A percentile compares a stretch with the other conserved stretches of the same genome.
These are phyloP conservation scores for Diabrotica undecimpunctata DNA, from an alignment of 1,140 invertebrate species.

Conservation along the genomic window DNA sequence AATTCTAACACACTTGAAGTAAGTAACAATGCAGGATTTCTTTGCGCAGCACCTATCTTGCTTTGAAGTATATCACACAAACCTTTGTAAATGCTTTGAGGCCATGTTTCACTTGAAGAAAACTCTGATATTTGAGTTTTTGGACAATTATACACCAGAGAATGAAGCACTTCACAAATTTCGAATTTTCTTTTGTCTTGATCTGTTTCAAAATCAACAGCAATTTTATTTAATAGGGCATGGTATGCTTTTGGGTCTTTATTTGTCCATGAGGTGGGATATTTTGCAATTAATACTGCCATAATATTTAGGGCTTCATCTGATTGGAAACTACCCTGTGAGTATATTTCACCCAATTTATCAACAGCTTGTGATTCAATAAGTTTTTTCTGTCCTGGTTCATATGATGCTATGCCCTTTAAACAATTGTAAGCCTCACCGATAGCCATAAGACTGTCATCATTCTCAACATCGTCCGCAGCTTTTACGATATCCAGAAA, in stretches of 20 bases:
- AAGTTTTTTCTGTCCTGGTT: conserved; percentile 70
- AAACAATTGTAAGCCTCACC: conserved; percentile 83
- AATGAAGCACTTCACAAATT: conserved; percentile 70
- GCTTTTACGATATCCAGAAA: conserved; percentile 78
- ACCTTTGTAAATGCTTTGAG: conserved; percentile 71
- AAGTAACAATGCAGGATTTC: conserved; percentile 81
- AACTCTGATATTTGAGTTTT: conserved; percentile 58
- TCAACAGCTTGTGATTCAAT: conserved; percentile 71
- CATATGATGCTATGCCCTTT: conserved; percentile 69
- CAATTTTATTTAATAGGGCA: conserved; percentile 77
- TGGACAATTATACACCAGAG: conserved; percentile 70
- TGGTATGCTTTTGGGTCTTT: conserved; percentile 72
- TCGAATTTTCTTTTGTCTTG: conserved; percentile 85
- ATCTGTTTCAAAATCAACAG: conserved; percentile 82
- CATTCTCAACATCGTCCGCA: conserved; percentile 74
- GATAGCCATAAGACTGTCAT: conserved; percentile 82
- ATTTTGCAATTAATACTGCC: conserved; percentile 64
- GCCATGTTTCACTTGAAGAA: conserved; percentile 70
- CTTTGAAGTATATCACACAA: conserved; percentile 77
- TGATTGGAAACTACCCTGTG: conserved; percentile 79
- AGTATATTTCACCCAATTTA: conserved; percentile 80
- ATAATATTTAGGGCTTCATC: conserved; percentile 79
- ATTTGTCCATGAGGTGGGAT: conserved; percentile 72
- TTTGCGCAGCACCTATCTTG: conserved; percentile 80
- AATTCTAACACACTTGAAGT: conserved; percentile 75